Evolutionary conservation across 2,888 invertebrate species (phyloP), one percentile per base, ranked within the genome.

Genomic region (Drosophila diplacantha): DNA sequence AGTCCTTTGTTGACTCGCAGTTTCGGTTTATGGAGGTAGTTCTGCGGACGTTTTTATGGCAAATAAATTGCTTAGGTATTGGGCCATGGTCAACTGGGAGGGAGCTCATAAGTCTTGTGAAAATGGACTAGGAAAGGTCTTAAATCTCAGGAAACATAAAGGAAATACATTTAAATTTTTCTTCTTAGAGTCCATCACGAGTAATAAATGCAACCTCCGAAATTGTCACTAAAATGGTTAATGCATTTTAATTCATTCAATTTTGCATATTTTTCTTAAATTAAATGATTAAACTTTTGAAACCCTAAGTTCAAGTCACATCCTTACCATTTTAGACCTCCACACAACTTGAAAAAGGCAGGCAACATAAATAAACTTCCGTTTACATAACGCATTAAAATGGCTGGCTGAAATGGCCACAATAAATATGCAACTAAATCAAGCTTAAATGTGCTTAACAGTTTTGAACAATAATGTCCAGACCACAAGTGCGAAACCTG

Each of bases 371-470:
- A 61, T 61, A 62, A 50, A 35, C 18, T 41, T 49, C 73, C 66
- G 79, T 81, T 81, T 78, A 66, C 79, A 83, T 81, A 72, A 81
- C 72, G 81, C 83, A 80, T 83, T 80, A 78, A 78, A 75, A 70
- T 69, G 79, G 55, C 43, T 47, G 38, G 38, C 44, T 35, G 37
- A 41, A 55, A 35, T 46, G 31, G 43, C 29, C 74, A 73, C 77
- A 79, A 80, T 80, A 80, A 80, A 80, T 83, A 81, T 79, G 82
- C 79, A 80, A 80, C 80, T 82, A 84, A 82, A 82, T 82, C 81
- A 82, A 64, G 81, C 81, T 82, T 84, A 84, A 82, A 83, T 84
- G 79, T 75, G 76, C 79, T 84, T 82, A 84, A 83, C 82, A 84
- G 75, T 80, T 82, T 77, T 82, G 81, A 81, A 82, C 83, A 80